Evolutionary conservation across 2,113 vertebrate genomes (phyloP).

Genomic region (Mobula birostris): DNA sequence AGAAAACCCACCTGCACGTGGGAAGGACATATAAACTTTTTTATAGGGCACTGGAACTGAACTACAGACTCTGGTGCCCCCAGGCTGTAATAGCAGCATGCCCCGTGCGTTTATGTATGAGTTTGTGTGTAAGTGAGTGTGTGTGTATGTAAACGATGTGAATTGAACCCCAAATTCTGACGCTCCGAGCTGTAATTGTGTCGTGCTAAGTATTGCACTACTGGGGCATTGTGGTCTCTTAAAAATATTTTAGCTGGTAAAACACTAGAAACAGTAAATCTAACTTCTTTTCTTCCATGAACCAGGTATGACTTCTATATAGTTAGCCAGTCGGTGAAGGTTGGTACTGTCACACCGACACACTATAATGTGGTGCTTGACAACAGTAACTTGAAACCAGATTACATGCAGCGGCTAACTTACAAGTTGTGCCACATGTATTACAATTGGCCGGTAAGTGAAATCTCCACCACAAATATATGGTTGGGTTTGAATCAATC

Average conservation of each 20-base stretch:
- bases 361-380: slow-evolving; percentile 92
- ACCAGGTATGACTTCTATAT: slow-evolving; percentile 90
- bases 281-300: not conserved
- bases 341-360: slow-evolving; percentile 75
- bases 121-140: no score
- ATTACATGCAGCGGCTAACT: slow-evolving; percentile 84
- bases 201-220: no score
- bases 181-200: no score
- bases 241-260: not conserved
- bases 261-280: not conserved
- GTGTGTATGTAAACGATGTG: no score
- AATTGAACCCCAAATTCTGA: no score
- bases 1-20: no score
- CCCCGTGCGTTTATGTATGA: no score
- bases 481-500: not conserved
- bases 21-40: no score
- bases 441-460: slow-evolving; percentile 88
- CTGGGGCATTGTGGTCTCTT: not conserved
- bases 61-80: no score
- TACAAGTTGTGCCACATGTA: slow-evolving; percentile 95
- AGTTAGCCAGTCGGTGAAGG: slow-evolving; percentile 76
- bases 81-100: no score
- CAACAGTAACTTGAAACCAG: slow-evolving; percentile 79
- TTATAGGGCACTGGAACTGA: no score
- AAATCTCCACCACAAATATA: not conserved